These are phyloP conservation scores for Loxodonta africana DNA, from an alignment of 2,113 vertebrate species.

Conservation along the genomic window DNA sequence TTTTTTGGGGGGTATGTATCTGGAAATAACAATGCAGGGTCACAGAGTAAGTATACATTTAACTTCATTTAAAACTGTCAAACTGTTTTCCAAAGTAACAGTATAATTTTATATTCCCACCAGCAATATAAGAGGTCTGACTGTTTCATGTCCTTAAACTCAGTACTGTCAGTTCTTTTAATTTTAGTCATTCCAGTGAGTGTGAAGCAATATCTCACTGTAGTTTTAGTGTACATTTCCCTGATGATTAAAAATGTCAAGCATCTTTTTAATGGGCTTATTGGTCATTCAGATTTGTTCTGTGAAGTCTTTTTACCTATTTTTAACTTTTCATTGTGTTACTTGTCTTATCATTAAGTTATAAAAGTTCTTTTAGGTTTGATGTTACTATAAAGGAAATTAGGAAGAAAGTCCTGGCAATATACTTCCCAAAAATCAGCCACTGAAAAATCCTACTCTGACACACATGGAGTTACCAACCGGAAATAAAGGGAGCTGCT, in stretches of 20 bases:
- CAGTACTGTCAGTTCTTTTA: neutral
- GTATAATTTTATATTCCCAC: neutral
- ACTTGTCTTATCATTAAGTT: neutral
- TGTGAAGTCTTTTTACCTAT: neutral
- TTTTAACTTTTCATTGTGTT: neutral
- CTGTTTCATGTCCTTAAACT: neutral
- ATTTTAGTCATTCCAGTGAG: too few relatives aligned
- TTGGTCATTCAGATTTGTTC: too few relatives aligned
- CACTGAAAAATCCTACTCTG: too few relatives aligned
- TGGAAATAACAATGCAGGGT: neutral
- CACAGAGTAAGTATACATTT: neutral
- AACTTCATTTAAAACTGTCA: neutral
- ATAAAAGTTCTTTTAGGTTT: neutral
- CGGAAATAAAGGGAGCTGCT: neutral
- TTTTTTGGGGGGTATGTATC: neutral
- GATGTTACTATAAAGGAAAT: neutral
- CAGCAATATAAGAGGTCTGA: constrained; percentile 29
- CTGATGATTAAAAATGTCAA: too few relatives aligned
- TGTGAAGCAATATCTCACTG: too few relatives aligned
- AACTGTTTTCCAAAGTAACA: neutral
- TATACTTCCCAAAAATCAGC: too few relatives aligned
- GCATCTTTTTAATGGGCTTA: too few relatives aligned
- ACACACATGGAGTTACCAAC: too few relatives aligned
- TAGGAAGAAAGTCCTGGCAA: neutral
- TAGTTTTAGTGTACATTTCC: too few relatives aligned